Conservation (phyloP, 2,113 vertebrate genomes). For the Semnornis frantzii region DNA sequence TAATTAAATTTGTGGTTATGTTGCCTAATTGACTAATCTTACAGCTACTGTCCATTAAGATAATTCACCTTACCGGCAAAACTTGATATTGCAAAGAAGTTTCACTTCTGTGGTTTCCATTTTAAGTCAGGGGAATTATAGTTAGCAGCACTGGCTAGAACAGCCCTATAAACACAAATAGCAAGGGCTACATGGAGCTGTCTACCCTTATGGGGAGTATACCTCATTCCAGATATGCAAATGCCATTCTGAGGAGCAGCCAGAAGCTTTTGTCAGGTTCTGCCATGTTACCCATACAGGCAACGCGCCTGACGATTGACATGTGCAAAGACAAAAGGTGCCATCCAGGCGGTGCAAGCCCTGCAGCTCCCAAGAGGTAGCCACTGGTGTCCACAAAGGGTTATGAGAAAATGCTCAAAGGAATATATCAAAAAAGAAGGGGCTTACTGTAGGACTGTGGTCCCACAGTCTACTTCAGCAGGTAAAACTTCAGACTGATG, state of each 20-base stretch:
- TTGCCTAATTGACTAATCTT: background rate
- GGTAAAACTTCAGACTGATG: background rate
- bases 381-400: background rate
- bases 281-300: background rate
- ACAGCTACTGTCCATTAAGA: background rate
- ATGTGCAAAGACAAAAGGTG: background rate
- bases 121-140: background rate
- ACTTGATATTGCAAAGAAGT: background rate
- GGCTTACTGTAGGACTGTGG: background rate
- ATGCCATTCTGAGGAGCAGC: background rate
- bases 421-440: background rate
- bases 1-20: background rate
- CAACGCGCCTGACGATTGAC: background rate
- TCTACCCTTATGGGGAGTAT: accelerated
- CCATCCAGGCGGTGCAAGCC: background rate
- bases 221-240: background rate
- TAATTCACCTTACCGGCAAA: background rate
- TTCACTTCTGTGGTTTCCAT: background rate
- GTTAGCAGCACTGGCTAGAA: background rate
- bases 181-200: background rate
- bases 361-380: background rate
- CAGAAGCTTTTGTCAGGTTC: background rate
- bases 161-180: background rate
- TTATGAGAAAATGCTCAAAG: accelerated
- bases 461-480: background rate